A percentile compares a stretch with the other conserved stretches of the same genome.
These are phyloP conservation scores for Synanthedon vespiformis DNA, from an alignment of 2,888 invertebrate species.

Conservation along the genomic window DNA sequence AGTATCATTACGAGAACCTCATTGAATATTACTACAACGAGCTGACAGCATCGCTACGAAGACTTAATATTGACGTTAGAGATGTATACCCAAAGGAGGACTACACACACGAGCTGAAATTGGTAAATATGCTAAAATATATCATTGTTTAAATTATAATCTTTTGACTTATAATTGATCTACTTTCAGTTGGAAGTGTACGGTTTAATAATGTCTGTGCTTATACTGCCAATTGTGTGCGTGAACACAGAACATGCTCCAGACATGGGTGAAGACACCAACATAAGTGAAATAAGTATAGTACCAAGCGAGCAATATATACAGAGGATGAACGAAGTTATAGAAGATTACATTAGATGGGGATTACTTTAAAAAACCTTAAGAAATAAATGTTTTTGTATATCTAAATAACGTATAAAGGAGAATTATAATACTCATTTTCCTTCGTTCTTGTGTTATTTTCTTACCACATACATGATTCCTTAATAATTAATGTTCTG, in stretches of 20 bases:
- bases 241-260: slow-evolving; percentile 3
- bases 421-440: too few relatives aligned
- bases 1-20: neutral
- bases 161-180: neutral
- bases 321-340: neutral
- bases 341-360: slow-evolving; percentile 3
- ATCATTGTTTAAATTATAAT: too few relatives aligned
- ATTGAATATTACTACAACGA: slow-evolving; percentile 1
- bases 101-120: neutral
- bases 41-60: neutral
- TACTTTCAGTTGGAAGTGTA: neutral
- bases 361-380: neutral
- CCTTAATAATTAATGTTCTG: too few relatives aligned
- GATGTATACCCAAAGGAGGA: neutral
- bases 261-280: neutral
- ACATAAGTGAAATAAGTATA: neutral
- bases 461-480: too few relatives aligned
- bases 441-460: too few relatives aligned
- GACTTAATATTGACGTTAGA: neutral
- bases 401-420: too few relatives aligned
- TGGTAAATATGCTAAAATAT: neutral
- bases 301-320: neutral
- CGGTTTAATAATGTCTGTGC: neutral
- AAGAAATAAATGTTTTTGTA: too few relatives aligned
- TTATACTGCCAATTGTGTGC: neutral